These are phyloP conservation scores for Polietes domitor DNA, from an alignment of 2,888 invertebrate genomes.

Conservation along the genomic window DNA sequence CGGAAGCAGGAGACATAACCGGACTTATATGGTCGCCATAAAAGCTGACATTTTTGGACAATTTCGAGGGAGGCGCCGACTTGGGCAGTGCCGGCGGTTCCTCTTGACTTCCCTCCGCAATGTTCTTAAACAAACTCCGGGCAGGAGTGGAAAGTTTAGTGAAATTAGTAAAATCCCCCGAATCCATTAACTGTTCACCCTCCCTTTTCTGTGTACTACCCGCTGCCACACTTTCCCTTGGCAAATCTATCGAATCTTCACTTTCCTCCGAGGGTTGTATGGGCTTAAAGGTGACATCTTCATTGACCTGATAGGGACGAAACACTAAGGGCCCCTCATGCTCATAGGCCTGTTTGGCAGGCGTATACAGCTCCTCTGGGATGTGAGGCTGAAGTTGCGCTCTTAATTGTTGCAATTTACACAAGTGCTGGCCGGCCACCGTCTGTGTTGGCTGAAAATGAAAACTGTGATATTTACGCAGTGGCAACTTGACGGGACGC, in stretches of 20 bases:
- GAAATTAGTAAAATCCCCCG: constrained; percentile 62
- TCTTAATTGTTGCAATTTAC: constrained; percentile 74
- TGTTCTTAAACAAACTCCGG: background rate
- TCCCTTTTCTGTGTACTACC: background rate
- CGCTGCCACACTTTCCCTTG: constrained; percentile 31
- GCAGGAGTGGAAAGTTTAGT: constrained; percentile 20
- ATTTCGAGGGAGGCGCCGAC: background rate
- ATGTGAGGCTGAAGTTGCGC: constrained; percentile 64
- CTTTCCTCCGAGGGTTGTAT: constrained; percentile 75
- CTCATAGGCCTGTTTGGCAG: constrained; percentile 37
- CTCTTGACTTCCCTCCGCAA: background rate
- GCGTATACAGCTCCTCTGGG: too few relatives aligned
- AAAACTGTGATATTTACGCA: constrained; percentile 81
- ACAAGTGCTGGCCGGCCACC: constrained; percentile 73
- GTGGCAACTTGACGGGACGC: constrained; percentile 77
- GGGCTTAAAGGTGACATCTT: constrained; percentile 79
- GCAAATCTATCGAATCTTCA: constrained; percentile 60
- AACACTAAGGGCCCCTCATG: constrained; percentile 75
- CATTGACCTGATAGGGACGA: constrained; percentile 76
- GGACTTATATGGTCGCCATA: background rate
- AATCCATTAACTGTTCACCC: constrained; percentile 58
- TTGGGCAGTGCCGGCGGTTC: constrained; percentile 6
- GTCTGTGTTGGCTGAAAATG: constrained; percentile 80
- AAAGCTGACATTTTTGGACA: background rate
- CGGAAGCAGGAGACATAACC: background rate